Base-by-base conservation (phyloP, 2,888 invertebrate genomes). In the Oeneis ivallda region DNA sequence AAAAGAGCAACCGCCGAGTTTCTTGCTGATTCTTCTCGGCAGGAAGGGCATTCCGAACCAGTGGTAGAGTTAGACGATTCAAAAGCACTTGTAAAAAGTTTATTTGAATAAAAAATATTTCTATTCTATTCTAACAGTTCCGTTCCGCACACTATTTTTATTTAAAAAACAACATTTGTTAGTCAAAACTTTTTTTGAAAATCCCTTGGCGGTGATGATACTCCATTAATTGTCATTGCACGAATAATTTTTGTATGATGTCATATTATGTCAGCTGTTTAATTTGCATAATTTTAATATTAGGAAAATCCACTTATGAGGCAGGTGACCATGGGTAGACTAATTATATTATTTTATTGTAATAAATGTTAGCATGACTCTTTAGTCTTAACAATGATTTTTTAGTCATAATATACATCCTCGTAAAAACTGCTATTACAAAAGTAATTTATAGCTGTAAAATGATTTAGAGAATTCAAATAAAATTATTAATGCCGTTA, bases 211-310 rank as follows among this genome's bases (percentile, higher is more conserved):
- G 39, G 15, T 8, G n/a, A 15, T 45, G 6, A 45, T 39, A 39
- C 0, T 45, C 45, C 45, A 45, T 45, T n/a, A n/a, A n/a, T 41
- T 13, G 39, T n/a, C n/a, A 53, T 37, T 53, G 37, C 15, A 5
- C 2, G n/a, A 15, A 4, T 47, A 47, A 49, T 49, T 26, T 47
- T 17, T 26, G 13, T 56, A 56, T 58, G 43, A 58, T 45, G 58
- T 45, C 45, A 32, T 58, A 32, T 11, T 37, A 52, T 45, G 52
- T 68, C 68, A 68, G 68, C 65, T 68, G 68, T 68, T 65, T 56
- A 37, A 68, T 68, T 68, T 60, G 10, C 60, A 65, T 68, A 68
- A 41, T 68, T 62, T 65, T 68, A 64, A 53, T 62, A 62, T 68
- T 59, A 59, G 62, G 62, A 50, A 65, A 50, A 37, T 62, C 65